Base-by-base conservation (phyloP, 1,140 invertebrate species). In the Lordiphosa stackelbergi region DNA sequence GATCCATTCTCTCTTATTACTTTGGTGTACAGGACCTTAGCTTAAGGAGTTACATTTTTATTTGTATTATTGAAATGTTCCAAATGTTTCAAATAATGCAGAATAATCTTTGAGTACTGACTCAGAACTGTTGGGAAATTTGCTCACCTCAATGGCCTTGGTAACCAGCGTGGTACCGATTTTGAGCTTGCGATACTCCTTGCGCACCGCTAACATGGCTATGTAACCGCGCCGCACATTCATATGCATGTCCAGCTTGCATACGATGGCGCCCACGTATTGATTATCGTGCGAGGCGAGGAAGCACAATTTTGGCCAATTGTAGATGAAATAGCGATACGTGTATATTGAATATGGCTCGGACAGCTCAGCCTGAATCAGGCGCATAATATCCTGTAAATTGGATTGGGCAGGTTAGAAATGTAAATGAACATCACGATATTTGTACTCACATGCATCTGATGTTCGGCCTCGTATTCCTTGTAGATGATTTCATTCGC, bases 291-390 rank as follows among this genome's bases (percentile, higher is more conserved):
- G 92, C 91, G 95, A 94, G 69, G 95, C 95, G 90, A 99, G 90
- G 90, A 98, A 98, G 89, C 98, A 99, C 57, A 99, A 90, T 90
- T 99, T 96, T 88, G 98, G 98, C 98, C 98, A 99, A 89, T 99
- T 99, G 88, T 99, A 97, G 88, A 99, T 99, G 91, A 99, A 99
- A 92, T 99, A 99, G 90, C 98, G 93, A 91, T 99, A 99, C 35
- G 98, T 99, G 89, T 99, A 99, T 90, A 99, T 99, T 59, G 97
- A 99, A 90, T 99, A 99, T 24, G 98, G 98, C 92, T 99, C 98
- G 61, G 97, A 99, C 65, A 99, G 91, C 90, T 99, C 98, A 88
- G 97, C 98, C 87, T 98, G 97, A 87, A 99, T 99, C 79, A 99
- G 92, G 90, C 95, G 93, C 96, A 99, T 99, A 69, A 99, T 99